phyloP scores from a whole-genome alignment of 2,888 invertebrate species.

The Bugula neritina region DNA sequence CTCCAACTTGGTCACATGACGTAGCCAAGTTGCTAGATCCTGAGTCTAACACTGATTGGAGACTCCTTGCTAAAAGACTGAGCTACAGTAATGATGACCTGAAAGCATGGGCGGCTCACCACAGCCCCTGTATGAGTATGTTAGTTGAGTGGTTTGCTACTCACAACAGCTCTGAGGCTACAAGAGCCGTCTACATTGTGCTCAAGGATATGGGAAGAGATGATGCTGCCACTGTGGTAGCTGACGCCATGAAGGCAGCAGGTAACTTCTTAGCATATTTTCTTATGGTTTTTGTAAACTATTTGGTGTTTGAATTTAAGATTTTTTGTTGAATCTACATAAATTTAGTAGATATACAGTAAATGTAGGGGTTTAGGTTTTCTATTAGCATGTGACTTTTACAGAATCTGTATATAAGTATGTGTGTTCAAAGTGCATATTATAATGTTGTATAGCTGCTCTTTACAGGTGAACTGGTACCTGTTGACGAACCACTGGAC shows the following conservation, averaged over 20 bases:
- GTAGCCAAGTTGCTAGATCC: slow-evolving; percentile 45
- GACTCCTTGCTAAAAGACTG: slow-evolving; percentile 44
- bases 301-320: too few species aligned
- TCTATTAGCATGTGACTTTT: too few species aligned
- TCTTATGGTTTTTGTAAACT: too few species aligned
- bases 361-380: too few species aligned
- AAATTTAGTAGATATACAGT: too few species aligned
- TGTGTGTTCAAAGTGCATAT: too few species aligned
- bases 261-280: too few species aligned
- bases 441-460: too few species aligned
- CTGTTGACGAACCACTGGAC: slow-evolving; percentile 9
- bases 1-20: slow-evolving; percentile 47
- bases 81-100: slow-evolving; percentile 47
- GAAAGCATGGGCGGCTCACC: slow-evolving; percentile 43
- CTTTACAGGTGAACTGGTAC: slow-evolving; percentile 9
- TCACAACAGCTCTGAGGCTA: slow-evolving; percentile 45
- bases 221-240: slow-evolving; percentile 45
- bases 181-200: slow-evolving; percentile 39
- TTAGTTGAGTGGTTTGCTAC: slow-evolving; percentile 50
- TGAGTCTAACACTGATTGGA: slow-evolving; percentile 44
- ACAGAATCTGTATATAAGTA: too few species aligned
- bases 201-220: slow-evolving; percentile 45
- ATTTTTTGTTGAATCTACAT: too few species aligned
- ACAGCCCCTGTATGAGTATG: slow-evolving; percentile 48
- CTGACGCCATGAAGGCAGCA: slow-evolving; percentile 41